Conservation (phyloP, 2,888 invertebrate genomes). For the Cyclophora punctaria region DNA sequence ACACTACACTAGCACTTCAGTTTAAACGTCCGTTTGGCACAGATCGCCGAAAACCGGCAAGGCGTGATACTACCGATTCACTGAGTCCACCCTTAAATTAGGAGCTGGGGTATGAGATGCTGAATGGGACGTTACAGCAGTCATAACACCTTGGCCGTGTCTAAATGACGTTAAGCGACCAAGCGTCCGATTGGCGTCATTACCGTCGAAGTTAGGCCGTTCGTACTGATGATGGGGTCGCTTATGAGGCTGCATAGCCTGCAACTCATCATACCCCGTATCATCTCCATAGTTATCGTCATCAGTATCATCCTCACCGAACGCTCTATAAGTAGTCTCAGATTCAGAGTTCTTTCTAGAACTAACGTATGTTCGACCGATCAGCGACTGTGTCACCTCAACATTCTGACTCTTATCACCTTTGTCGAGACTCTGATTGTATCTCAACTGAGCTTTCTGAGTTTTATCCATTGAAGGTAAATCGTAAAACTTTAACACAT, state of each 20-base stretch:
- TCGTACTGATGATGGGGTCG: constrained; percentile 65
- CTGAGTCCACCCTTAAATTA: constrained; percentile 58
- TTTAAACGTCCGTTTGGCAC: constrained; percentile 74
- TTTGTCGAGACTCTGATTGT: constrained; percentile 61
- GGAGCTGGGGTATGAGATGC: constrained; percentile 57
- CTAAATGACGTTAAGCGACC: constrained; percentile 62
- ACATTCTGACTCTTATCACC: constrained; percentile 44
- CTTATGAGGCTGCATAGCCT: constrained; percentile 58
- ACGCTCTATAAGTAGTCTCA: constrained; percentile 63
- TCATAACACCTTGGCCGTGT: constrained; percentile 45
- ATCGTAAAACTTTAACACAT: constrained; percentile 65
- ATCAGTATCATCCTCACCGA: constrained; percentile 62
- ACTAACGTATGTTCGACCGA: constrained; percentile 63
- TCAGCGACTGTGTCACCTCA: constrained; percentile 60
- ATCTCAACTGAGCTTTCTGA: constrained; percentile 64
- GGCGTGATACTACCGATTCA: constrained; percentile 72
- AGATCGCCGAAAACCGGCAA: constrained; percentile 71
- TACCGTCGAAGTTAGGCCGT: constrained; percentile 61
- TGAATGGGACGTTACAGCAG: constrained; percentile 41
- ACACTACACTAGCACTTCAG: constrained; percentile 40
- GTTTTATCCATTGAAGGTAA: constrained; percentile 61
- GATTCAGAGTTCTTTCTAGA: constrained; percentile 65
- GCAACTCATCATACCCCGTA: constrained; percentile 61
- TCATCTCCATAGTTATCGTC: constrained; percentile 63
- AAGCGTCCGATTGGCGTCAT: constrained; percentile 50